phyloP scores from a whole-genome alignment of 2,113 vertebrate species.

The Mohoua ochrocephala region DNA sequence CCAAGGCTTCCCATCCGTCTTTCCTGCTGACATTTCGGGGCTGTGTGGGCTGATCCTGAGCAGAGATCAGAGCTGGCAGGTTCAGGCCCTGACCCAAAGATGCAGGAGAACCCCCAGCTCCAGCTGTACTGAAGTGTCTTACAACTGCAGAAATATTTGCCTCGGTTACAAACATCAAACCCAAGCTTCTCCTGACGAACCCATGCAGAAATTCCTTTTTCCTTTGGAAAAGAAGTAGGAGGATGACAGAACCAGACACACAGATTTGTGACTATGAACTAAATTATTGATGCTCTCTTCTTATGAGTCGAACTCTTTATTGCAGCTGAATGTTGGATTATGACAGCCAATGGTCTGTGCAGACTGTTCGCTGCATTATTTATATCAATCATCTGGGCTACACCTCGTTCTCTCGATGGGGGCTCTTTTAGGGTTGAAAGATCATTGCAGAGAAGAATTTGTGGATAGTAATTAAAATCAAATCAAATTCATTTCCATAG shows the following conservation, averaged over 20 bases:
- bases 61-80: neutral
- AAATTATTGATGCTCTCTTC: neutral
- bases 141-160: neutral
- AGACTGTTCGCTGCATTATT: slow-evolving; percentile 1
- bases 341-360: neutral
- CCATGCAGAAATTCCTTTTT: neutral
- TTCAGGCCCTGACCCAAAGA: neutral
- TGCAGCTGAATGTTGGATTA: neutral
- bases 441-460: neutral
- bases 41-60: too few species aligned
- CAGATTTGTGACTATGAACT: neutral
- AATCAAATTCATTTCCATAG: neutral
- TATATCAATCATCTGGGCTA: neutral
- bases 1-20: neutral
- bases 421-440: neutral
- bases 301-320: neutral
- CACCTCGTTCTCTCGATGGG: neutral
- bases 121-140: neutral
- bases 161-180: neutral
- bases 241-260: neutral
- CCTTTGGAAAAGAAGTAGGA: neutral
- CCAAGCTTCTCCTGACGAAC: neutral
- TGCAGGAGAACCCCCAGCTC: neutral
- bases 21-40: neutral
- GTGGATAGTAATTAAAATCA: neutral